Conservation (phyloP, 2,888 invertebrate genomes). For the Idaea biselata region DNA sequence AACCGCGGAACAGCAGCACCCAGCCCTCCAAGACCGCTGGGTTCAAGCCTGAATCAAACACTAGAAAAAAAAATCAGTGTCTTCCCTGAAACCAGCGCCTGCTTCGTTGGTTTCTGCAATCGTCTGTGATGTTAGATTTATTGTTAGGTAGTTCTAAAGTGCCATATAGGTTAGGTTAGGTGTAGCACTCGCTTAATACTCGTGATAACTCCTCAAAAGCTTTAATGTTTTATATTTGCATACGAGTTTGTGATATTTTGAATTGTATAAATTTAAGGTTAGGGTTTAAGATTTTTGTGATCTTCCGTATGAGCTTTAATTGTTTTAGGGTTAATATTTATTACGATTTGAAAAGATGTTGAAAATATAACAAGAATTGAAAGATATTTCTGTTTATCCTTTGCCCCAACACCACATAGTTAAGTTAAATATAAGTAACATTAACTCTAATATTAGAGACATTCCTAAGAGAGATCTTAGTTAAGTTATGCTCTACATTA, state of each 20-base stretch:
- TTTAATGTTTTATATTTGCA: slow-evolving; percentile 64
- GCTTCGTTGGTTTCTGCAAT: slow-evolving; percentile 71
- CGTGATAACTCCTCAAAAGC: slow-evolving; percentile 74
- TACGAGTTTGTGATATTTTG: slow-evolving; percentile 63
- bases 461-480: no score
- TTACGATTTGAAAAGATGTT: slow-evolving; percentile 47
- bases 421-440: neutral
- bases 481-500: no score
- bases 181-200: slow-evolving; percentile 54
- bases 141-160: slow-evolving; percentile 54
- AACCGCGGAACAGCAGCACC: slow-evolving; percentile 84
- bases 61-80: slow-evolving; percentile 60
- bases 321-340: slow-evolving; percentile 64
- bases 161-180: slow-evolving; percentile 69
- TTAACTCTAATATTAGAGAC: neutral
- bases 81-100: slow-evolving; percentile 75
- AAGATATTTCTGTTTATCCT: slow-evolving; percentile 55
- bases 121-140: slow-evolving; percentile 79
- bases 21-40: slow-evolving; percentile 80
- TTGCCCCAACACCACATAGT: slow-evolving; percentile 13
- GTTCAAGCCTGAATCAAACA: slow-evolving; percentile 82
- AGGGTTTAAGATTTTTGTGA: slow-evolving; percentile 59
- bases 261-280: slow-evolving; percentile 64
- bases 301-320: slow-evolving; percentile 72
- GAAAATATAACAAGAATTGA: slow-evolving; percentile 20